A percentile compares a stretch with the other conserved stretches of the same genome.
These are phyloP conservation scores for Plectropomus leopardus DNA, from an alignment of 2,113 vertebrate genomes.

Conservation along the genomic window DNA sequence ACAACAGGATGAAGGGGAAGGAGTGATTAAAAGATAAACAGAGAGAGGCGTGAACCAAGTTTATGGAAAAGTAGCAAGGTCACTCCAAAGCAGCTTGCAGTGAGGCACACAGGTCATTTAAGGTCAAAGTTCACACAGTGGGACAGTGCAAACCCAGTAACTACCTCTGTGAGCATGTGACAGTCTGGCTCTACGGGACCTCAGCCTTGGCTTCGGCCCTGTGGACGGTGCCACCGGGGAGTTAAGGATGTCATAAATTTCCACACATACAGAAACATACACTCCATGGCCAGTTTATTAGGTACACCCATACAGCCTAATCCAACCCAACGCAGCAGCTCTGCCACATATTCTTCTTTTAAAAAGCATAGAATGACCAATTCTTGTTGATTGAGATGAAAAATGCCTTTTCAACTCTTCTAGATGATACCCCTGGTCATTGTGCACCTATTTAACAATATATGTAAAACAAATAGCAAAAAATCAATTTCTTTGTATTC, in stretches of 20 bases:
- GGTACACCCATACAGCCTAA: not conserved
- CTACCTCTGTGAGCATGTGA: conserved; percentile 81
- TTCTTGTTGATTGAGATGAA: too few species aligned
- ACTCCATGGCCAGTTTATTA: not conserved
- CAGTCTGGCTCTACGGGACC: conserved; percentile 75
- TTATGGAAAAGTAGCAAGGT: conserved; percentile 56
- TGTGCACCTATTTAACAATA: too few species aligned
- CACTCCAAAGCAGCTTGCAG: conserved; percentile 61
- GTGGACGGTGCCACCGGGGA: conserved; percentile 50
- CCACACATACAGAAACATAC: conserved; percentile 23
- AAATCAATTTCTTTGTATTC: too few species aligned
- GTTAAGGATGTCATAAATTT: conserved; percentile 39
- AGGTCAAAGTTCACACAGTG: conserved; percentile 74
- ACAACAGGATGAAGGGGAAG: conserved; percentile 21
- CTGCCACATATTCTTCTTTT: not conserved
- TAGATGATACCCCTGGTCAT: too few species aligned
- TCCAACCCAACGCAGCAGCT: not conserved
- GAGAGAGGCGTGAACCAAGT: conserved; percentile 41
- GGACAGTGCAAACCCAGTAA: conserved; percentile 73
- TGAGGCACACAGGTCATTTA: conserved; percentile 61
- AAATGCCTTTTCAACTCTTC: too few species aligned
- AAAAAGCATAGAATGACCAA: not conserved
- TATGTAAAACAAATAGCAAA: too few species aligned
- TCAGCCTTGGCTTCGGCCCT: conserved; percentile 77
- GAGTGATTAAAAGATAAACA: conserved; percentile 7